These are phyloP conservation scores for Pterobdella sp. DNA, from an alignment of 2,888 invertebrate species.

Conservation along the genomic window DNA sequence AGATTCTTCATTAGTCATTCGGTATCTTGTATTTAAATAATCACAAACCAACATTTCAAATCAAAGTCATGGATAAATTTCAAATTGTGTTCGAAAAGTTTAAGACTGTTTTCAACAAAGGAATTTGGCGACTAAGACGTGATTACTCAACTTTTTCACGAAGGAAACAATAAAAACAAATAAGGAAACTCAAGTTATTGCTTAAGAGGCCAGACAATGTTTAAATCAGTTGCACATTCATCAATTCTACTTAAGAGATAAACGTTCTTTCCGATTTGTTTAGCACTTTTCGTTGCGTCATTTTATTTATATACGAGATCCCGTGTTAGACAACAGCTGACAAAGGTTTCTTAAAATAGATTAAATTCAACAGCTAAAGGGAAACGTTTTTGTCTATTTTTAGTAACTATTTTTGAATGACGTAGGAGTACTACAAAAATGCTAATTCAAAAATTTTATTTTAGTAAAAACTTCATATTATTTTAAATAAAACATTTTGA, in stretches of 20 bases:
- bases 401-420: background rate
- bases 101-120: background rate
- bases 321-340: background rate
- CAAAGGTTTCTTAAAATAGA: background rate
- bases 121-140: background rate
- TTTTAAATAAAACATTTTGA: no score
- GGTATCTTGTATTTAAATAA: background rate
- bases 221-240: background rate
- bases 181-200: background rate
- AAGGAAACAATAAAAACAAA: background rate
- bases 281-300: background rate
- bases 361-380: background rate
- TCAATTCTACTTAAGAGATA: background rate
- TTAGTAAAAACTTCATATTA: no score
- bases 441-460: background rate
- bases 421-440: background rate
- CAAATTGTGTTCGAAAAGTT: background rate
- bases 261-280: slow-evolving; percentile 9
- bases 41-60: background rate
- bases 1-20: background rate
- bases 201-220: background rate
- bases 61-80: background rate
- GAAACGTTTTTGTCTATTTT: background rate
- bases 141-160: background rate
- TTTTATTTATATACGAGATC: background rate